These are phyloP conservation scores for Prietella phreatophila DNA, from an alignment of 2,113 vertebrate species.

Conservation along the genomic window DNA sequence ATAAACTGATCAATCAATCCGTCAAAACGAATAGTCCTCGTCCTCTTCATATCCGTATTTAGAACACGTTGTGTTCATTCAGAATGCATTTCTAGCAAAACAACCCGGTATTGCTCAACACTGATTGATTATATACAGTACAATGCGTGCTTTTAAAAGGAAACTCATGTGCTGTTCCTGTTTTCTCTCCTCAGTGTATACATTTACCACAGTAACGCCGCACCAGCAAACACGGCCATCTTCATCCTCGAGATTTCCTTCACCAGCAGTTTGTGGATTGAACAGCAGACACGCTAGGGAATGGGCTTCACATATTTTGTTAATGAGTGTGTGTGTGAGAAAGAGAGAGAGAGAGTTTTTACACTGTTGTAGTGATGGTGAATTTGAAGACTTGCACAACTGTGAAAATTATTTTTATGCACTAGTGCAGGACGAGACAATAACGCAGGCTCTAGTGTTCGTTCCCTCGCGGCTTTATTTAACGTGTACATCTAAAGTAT, in stretches of 20 bases:
- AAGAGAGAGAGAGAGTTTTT: not conserved
- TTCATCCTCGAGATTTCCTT: not conserved
- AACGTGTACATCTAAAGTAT: constrained; percentile 71
- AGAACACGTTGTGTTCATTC: not conserved
- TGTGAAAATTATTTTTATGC: not conserved
- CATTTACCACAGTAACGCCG: not conserved
- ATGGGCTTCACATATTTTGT: not conserved
- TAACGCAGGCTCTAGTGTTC: not conserved
- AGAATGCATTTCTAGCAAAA: not conserved
- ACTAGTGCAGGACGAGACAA: not conserved
- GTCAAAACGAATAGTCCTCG: too few relatives aligned
- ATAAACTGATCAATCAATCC: too few relatives aligned
- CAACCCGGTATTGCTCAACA: not conserved
- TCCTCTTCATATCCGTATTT: not conserved
- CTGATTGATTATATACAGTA: not conserved
- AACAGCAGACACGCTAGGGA: not conserved
- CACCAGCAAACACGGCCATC: not conserved
- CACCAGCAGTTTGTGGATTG: not conserved
- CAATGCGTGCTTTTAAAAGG: not conserved
- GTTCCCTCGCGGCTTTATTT: constrained; percentile 45
- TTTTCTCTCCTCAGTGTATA: not conserved
- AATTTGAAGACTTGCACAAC: not conserved
- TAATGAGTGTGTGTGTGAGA: not conserved
- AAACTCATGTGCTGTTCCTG: not conserved
- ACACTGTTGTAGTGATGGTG: not conserved